Evolutionary conservation across 2,797 vertebrate species (phyloP), one percentile per base, ranked within the genome.

Genomic region (Gadopsis bispinosus): DNA sequence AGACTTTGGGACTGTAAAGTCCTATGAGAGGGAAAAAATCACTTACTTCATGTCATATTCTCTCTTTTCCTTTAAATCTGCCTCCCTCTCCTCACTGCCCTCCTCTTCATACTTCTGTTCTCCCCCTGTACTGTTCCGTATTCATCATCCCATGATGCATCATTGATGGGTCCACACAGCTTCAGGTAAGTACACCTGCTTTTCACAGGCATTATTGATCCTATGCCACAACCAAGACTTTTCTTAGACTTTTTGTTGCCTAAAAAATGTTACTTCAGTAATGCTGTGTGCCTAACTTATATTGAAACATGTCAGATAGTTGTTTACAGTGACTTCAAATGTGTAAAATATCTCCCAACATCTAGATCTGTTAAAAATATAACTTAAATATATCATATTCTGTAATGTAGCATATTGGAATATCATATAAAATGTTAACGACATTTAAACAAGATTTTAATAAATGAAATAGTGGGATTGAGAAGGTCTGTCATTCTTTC

Each of bases 101-200:
- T 71, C 58, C 59, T 74, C 54, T 80, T 61, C 22, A 14, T 68
- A 59, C 69, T 64, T 65, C 65, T 83, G 19, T 70, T 82, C 55
- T 74, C 62, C 11, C 37, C 48, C 48, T 69, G 51, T 61, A 16
- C 65, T 83, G 29, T 68, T 80, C 69, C 88, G 62, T 56, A 51
- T 80, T 81, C 64, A 54, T 81, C 70, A 31, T 66, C 81, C 82
- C 76, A 54, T 68, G 62, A 80, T 89, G 85, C 83, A 84, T 83
- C 84, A 81, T 70, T 83, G 88, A 90, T 83, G 91, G 76, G 77
- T 84, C 61, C 56, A 26, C 83, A 51, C 85, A 93, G 94, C 92
- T 93, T 68, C 92, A 94, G 88, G 93, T 93, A 83, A 92, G 92
- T 90, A 60, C 51, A 83, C 53, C 54, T 68, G 17, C 37, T 73